Base-by-base conservation (phyloP, 53 echinoderm and acorn worm species). In the Holothuria scabra region DNA sequence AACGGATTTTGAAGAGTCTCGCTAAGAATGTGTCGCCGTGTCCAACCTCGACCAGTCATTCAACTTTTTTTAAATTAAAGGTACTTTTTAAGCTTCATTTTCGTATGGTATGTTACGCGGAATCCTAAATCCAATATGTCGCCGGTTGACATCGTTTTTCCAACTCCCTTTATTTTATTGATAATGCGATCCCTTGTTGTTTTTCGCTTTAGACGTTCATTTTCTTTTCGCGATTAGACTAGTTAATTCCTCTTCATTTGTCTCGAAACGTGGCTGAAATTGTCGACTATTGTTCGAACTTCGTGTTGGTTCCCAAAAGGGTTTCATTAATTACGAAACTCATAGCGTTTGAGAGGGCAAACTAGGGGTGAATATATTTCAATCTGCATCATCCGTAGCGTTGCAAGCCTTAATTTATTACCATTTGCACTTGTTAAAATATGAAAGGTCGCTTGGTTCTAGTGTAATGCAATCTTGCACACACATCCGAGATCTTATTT, bases 351-450 rank as follows among this genome's bases (percentile, higher is more conserved):
- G 72, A 72, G 72, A 72, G 72, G 72, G 72, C 72, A 72, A 72
- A 72, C 37, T 44, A 46, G 48, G 72, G 72, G 72, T 72, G 72
- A 72, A 72, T 48, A 72, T 72, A 46, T 72, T 72, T 72, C 72
- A 72, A 72, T 72, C 72, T 72, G 48, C 33, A 79, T 79, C 79
- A 58, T 79, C 57, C 79, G 79, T 57, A 59, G 79, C 79, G 79
- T 58, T 49, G 79, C 79, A 79, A 79, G 79, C 79, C 59, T 79
- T 89, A 89, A 89, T 89, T 89, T 89, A 89, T 89, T 89, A 89
- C 89, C 84, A 59, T 79, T 84, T 89, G 89, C 75, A 89, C 79
- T 89, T 89, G 89, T 89, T 89, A 89, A 87, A 89, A 89, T 89
- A 89, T 89, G 89, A 89, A 89, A 89, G 89, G 89, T 89, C 89